Percentiles rank a stretch among this genome's conserved stretches.
Conservation (phyloP, 92 coral and sea anemone genomes). For the Blastomussa wellsi region DNA sequence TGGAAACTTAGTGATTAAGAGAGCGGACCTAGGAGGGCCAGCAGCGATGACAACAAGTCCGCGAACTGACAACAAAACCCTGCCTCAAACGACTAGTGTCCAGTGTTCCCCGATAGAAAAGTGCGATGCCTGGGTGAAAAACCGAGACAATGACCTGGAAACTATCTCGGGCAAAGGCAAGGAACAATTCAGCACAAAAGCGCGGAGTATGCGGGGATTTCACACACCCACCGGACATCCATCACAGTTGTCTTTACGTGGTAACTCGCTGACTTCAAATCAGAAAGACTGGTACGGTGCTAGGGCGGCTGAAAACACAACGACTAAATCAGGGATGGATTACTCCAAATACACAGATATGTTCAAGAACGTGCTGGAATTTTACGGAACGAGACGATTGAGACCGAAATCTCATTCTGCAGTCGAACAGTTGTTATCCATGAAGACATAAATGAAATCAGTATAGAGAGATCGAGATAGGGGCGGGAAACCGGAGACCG, state of each 20-base stretch:
- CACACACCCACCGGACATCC: background rate
- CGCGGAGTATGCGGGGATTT: slow-evolving; percentile 14
- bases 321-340: slow-evolving; percentile 46
- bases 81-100: background rate
- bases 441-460: slow-evolving; percentile 35
- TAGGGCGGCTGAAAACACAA: slow-evolving; percentile 16
- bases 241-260: slow-evolving; percentile 20
- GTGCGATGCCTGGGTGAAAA: slow-evolving; percentile 64
- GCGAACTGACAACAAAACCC: slow-evolving; percentile 31
- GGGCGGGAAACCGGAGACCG: background rate
- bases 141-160: slow-evolving; percentile 53
- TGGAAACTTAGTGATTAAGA: slow-evolving; percentile 25
- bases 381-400: slow-evolving; percentile 78
- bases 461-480: background rate
- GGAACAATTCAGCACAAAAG: slow-evolving; percentile 2
- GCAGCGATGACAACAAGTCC: slow-evolving; percentile 3
- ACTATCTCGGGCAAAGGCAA: slow-evolving; percentile 30
- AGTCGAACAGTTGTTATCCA: slow-evolving; percentile 52
- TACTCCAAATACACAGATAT: slow-evolving; percentile 85
- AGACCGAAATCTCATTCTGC: slow-evolving; percentile 65
- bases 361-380: slow-evolving; percentile 86
- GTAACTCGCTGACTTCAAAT: slow-evolving; percentile 14
- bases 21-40: slow-evolving; percentile 22
- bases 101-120: slow-evolving; percentile 44
- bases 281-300: slow-evolving; percentile 28